phyloP scores from a whole-genome alignment of 2,797 vertebrate genomes.

The Danio tinwini region DNA sequence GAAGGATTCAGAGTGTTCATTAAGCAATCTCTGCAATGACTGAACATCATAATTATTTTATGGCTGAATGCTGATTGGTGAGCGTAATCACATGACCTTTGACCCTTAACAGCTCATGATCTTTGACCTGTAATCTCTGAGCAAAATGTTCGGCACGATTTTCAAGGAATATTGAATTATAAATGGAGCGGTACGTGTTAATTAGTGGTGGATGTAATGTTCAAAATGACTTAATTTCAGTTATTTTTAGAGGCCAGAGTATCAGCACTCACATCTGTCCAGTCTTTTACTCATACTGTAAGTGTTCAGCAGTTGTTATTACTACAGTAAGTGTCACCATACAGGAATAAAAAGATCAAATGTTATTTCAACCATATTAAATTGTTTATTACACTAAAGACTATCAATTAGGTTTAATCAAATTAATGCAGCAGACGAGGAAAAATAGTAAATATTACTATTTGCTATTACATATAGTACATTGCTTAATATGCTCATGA shows the following conservation, averaged over 20 bases:
- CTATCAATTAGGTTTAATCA: not conserved
- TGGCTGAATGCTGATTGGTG: slow-evolving; percentile 37
- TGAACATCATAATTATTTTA: slow-evolving; percentile 52
- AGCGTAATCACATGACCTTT: slow-evolving; percentile 32
- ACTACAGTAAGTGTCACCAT: not conserved
- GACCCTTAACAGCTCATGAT: slow-evolving; percentile 31
- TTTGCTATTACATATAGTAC: too few relatives aligned
- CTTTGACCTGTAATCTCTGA: not conserved
- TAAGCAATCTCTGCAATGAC: slow-evolving; percentile 36
- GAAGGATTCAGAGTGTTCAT: slow-evolving; percentile 42
- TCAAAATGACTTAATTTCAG: not conserved
- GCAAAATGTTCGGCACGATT: not conserved
- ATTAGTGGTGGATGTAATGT: slow-evolving; percentile 7
- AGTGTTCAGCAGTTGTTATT: not conserved
- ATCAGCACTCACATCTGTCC: not conserved
- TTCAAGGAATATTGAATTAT: not conserved
- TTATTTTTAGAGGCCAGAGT: not conserved
- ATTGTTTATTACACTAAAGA: slow-evolving; percentile 5
- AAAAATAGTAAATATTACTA: not conserved
- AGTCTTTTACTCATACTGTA: not conserved
- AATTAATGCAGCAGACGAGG: not conserved
- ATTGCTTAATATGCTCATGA: not conserved
- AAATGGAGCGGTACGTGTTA: not conserved
- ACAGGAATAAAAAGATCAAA: not conserved
- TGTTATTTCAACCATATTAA: not conserved